phyloP scores from a whole-genome alignment of 2,888 invertebrate species.

The Thymelicus acteon region DNA sequence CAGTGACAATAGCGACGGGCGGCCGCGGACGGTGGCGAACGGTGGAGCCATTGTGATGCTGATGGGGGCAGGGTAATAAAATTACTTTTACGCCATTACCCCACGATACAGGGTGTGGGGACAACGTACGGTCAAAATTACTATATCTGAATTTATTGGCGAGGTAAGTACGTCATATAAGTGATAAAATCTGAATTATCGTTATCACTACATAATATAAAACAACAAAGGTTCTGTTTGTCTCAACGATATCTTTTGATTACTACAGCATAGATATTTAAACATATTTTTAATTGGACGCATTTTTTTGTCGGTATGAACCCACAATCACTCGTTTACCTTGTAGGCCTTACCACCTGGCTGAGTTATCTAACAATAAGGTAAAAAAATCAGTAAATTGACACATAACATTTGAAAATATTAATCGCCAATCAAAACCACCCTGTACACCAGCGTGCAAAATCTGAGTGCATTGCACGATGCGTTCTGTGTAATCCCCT shows the following conservation, averaged over 20 bases:
- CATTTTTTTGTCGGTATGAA: too few species aligned
- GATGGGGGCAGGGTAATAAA: constrained; percentile 85
- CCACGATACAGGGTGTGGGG: constrained; percentile 72
- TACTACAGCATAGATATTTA: too few species aligned
- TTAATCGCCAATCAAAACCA: constrained; percentile 51
- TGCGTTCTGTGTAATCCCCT: constrained; percentile 80
- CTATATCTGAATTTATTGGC: constrained; percentile 6
- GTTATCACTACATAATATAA: too few species aligned
- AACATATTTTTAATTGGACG: too few species aligned
- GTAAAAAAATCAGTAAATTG: too few species aligned
- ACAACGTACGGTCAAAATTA: constrained; percentile 6
- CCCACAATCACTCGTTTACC: too few species aligned
- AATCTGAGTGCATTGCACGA: constrained; percentile 84
- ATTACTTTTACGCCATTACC: constrained; percentile 84
- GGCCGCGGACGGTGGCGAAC: constrained; percentile 66
- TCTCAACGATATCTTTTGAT: too few species aligned
- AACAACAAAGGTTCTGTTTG: too few species aligned
- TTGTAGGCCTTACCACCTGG: too few species aligned
- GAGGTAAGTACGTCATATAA: not conserved
- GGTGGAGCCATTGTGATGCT: constrained; percentile 76
- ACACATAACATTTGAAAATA: not conserved
- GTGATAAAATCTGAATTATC: too few species aligned
- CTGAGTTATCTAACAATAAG: too few species aligned
- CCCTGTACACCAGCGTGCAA: constrained; percentile 74
- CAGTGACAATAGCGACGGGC: constrained; percentile 58